phyloP scores from a whole-genome alignment of 2,113 vertebrate genomes.

The Leptobrachium leishanense region DNA sequence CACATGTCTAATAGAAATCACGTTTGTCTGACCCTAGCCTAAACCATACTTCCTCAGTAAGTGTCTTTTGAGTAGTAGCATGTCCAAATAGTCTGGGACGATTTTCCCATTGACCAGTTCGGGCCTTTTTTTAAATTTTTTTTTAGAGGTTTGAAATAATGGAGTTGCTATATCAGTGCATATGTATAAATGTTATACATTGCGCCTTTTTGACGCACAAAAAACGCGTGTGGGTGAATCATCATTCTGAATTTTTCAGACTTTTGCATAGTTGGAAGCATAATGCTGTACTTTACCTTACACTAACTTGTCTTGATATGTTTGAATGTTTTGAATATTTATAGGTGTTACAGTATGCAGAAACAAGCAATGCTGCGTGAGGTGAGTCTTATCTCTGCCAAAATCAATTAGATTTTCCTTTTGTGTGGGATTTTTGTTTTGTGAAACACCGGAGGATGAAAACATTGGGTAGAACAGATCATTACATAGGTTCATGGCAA shows the following conservation, averaged over 20 bases:
- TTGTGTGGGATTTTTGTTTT: background rate
- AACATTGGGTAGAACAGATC: background rate
- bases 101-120: too few relatives aligned
- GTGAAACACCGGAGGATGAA: background rate
- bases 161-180: too few relatives aligned
- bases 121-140: too few relatives aligned
- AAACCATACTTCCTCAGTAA: too few relatives aligned
- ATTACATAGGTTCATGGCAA: background rate
- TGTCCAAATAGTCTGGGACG: too few relatives aligned
- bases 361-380: slow-evolving; percentile 62
- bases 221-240: slow-evolving; percentile 56
- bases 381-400: slow-evolving; percentile 43
- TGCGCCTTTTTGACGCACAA: too few relatives aligned
- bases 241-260: slow-evolving; percentile 59
- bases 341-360: slow-evolving; percentile 61
- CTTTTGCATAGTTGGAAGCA: slow-evolving; percentile 61
- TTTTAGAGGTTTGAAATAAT: too few relatives aligned
- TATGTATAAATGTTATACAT: too few relatives aligned
- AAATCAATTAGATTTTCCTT: background rate
- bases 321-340: slow-evolving; percentile 60
- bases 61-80: too few relatives aligned
- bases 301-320: slow-evolving; percentile 60
- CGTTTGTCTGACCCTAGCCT: too few relatives aligned
- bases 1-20: too few relatives aligned
- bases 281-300: slow-evolving; percentile 59